Percentiles rank a stretch among this genome's conserved stretches.
phyloP scores from a whole-genome alignment of 2,113 vertebrate genomes.

The Tachuris rubrigastra region DNA sequence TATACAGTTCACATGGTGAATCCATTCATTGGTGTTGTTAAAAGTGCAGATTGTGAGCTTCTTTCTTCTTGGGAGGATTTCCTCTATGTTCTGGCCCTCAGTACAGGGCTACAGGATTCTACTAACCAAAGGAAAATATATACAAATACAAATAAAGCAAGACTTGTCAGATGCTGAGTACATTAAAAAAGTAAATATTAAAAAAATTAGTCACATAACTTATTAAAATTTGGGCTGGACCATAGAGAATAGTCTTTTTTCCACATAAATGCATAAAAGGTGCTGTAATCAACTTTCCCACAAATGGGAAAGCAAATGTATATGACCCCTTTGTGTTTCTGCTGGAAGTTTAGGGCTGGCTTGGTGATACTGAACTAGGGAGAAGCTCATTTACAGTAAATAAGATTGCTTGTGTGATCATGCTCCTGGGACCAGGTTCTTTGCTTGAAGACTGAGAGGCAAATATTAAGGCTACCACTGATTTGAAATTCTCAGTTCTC shows the following conservation, averaged over 20 bases:
- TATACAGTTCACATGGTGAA: neutral
- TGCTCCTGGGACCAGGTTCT: neutral
- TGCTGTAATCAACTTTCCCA: neutral
- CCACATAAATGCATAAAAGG: neutral
- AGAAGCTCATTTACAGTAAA: neutral
- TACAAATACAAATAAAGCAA: neutral
- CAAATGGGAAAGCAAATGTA: neutral
- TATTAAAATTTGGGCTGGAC: neutral
- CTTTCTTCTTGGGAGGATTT: neutral
- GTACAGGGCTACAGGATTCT: neutral
- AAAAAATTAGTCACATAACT: neutral
- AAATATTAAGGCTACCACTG: neutral
- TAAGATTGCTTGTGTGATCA: neutral
- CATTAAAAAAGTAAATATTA: neutral
- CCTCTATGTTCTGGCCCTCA: neutral
- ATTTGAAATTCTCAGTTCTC: neutral
- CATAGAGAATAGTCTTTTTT: neutral
- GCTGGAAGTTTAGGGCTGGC: neutral
- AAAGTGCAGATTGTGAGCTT: neutral
- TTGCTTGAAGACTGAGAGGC: neutral
- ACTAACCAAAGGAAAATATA: neutral
- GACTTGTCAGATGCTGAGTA: neutral
- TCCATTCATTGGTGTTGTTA: neutral
- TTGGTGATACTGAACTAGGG: neutral
- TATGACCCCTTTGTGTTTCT: neutral